Evolutionary conservation across 2,888 invertebrate species (phyloP), one percentile per base, ranked within the genome.

Genomic region (Sussaba pulchella): DNA sequence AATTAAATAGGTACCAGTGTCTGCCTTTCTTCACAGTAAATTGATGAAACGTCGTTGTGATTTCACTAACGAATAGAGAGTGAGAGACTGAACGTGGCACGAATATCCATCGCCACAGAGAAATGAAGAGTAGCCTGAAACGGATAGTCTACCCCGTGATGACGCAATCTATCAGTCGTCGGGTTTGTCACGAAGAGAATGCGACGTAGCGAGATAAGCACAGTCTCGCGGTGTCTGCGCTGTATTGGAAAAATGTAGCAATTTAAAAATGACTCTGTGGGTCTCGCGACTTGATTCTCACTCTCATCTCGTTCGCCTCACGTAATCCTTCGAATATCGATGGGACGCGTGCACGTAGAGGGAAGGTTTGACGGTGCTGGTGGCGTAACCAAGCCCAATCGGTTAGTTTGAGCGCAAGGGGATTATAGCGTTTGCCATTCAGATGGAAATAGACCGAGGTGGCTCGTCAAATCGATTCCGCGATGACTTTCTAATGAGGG

Each of bases 311-410:
- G 39, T 41, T 59, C 67, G 69, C 41, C 66, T 70, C 66, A 77
- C 70, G 73, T 73, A 82, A 77, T 82, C 70, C 76, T 70, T 74
- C 43, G 76, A 80, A 80, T 80, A 80, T 78, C 72, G 75, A 79
- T 76, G 52, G 50, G 64, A 57, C 26, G 39, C 41, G 26, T 31
- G 14, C 39, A 67, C 26, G 64, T 54, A 36, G 61, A 47, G 31
- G 4, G 54, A 36, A 21, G 17, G 10, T 21, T 14, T 45, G 63
- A 54, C 47, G 43, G 57, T 61, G 57, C 57, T 17, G 76, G 64
- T 70, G 61, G 63, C 61, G 54, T 57, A 78, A 72, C 41, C 21
- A 57, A 78, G 45, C 17, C 24, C 59, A 21, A 81, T 73, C 50
- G 73, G 76, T 31, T 64, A 52, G 54, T 24, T 39, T 12, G 19